phyloP scores from a whole-genome alignment of 1,140 invertebrate genomes.

The Philaenus spumarius region DNA sequence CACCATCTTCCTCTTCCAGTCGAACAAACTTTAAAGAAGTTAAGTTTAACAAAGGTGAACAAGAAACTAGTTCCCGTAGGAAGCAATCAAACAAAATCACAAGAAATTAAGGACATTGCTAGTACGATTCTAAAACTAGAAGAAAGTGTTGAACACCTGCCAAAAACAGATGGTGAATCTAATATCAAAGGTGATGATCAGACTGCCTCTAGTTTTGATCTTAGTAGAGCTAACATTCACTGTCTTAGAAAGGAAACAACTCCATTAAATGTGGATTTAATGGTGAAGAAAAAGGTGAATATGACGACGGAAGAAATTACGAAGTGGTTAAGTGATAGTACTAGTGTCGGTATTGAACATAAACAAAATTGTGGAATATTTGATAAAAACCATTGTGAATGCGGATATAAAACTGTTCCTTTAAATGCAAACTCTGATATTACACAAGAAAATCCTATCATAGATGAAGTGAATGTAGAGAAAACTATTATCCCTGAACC shows the following conservation, averaged over 20 bases:
- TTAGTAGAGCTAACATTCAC: too few species aligned
- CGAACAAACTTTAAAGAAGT: constrained; percentile 27
- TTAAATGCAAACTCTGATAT: constrained; percentile 10
- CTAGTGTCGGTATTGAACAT: constrained; percentile 25
- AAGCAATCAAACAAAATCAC: too few species aligned
- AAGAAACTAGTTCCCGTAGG: constrained; percentile 2
- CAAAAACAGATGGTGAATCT: too few species aligned
- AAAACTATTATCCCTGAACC: not conserved
- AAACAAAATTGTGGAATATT: constrained; percentile 26
- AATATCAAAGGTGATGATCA: not conserved
- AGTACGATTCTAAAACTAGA: too few species aligned
- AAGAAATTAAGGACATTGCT: too few species aligned
- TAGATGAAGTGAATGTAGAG: not conserved
- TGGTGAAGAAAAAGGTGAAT: constrained; percentile 54
- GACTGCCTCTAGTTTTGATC: not conserved
- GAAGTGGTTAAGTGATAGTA: constrained; percentile 59
- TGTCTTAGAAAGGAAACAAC: too few species aligned
- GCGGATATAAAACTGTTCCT: constrained; percentile 16
- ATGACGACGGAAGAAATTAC: constrained; percentile 66
- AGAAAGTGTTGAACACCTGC: too few species aligned
- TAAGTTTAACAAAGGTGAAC: constrained; percentile 1
- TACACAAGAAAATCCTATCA: not conserved
- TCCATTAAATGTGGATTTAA: constrained; percentile 6
- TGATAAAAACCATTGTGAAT: constrained; percentile 27
- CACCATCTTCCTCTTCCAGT: constrained; percentile 26